Evolutionary conservation across 2,113 vertebrate genomes (phyloP).

Genomic region (Rhinoptilus africanus): DNA sequence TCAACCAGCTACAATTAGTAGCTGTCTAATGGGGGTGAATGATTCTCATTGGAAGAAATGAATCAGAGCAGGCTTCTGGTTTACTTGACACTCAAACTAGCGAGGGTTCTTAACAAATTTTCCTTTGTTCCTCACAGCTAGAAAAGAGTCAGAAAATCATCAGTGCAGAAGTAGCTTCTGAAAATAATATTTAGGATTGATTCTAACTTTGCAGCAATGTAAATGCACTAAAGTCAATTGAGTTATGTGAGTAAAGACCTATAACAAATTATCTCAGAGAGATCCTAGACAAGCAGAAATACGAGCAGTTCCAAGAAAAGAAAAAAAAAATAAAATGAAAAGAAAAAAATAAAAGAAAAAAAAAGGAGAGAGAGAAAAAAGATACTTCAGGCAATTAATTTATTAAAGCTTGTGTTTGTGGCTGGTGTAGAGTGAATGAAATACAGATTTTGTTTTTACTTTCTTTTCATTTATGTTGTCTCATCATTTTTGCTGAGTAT

Average conservation of each 20-base stretch:
- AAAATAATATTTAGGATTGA: background rate
- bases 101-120: background rate
- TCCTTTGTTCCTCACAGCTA: background rate
- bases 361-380: background rate
- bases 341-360: background rate
- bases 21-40: background rate
- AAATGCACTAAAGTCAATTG: background rate
- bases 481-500: background rate
- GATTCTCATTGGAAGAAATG: background rate
- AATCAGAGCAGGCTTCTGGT: background rate
- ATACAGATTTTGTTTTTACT: background rate
- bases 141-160: background rate
- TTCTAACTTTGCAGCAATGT: background rate
- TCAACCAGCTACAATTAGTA: background rate
- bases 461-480: background rate
- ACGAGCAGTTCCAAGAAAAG: background rate
- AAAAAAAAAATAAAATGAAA: background rate
- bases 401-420: background rate
- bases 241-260: background rate
- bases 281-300: background rate
- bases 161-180: background rate
- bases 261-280: background rate
- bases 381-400: background rate
- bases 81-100: background rate
- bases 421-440: background rate